phyloP scores from a whole-genome alignment of 2,797 vertebrate genomes.

The Danio tinwini region DNA sequence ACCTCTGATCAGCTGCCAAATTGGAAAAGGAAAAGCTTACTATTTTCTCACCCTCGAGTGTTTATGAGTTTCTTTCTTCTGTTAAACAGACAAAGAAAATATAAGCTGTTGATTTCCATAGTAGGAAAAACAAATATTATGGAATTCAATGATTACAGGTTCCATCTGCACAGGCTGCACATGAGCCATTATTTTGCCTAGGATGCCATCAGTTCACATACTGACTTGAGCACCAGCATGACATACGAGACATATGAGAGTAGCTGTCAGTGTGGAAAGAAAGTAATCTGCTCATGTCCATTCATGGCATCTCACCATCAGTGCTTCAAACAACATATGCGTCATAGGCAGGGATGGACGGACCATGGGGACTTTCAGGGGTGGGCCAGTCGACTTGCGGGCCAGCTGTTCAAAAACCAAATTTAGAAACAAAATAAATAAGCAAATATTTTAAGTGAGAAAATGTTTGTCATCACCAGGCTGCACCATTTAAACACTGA shows the following conservation, averaged over 20 bases:
- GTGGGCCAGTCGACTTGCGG: not conserved
- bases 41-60: too few relatives aligned
- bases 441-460: conserved; percentile 20
- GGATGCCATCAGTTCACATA: not conserved
- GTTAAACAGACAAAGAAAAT: too few relatives aligned
- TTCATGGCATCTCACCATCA: conserved; percentile 21
- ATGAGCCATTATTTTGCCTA: not conserved
- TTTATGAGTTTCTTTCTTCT: too few relatives aligned
- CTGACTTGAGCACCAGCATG: conserved; percentile 1
- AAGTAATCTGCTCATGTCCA: conserved; percentile 21
- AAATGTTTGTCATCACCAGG: not conserved
- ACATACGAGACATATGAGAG: not conserved
- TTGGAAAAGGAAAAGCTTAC: not conserved
- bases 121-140: too few relatives aligned
- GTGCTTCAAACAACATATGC: conserved; percentile 4
- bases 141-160: too few relatives aligned
- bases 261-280: not conserved
- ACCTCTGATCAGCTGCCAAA: not conserved
- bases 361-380: not conserved
- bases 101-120: too few relatives aligned
- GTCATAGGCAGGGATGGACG: conserved; percentile 19
- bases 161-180: not conserved
- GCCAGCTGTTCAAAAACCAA: conserved; percentile 7
- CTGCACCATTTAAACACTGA: not conserved
- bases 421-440: conserved; percentile 17